Conservation (phyloP, 2,797 vertebrate genomes). For the Myotis vivesi region DNA sequence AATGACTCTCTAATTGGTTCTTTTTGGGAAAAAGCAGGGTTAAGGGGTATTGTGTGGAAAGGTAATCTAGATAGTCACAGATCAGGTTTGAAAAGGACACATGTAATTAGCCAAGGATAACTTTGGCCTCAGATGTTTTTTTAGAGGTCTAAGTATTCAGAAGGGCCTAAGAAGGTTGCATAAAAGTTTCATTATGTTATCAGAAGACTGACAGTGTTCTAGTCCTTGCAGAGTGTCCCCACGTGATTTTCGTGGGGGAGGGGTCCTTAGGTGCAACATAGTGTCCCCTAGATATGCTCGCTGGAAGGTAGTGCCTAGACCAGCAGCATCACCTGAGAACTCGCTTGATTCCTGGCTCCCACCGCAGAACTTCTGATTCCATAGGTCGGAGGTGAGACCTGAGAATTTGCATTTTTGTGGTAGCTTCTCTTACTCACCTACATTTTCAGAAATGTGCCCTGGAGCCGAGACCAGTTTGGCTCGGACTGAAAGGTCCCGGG, state of each 20-base stretch:
- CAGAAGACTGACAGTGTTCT: neutral
- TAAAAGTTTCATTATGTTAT: neutral
- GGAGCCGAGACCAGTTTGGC: too few relatives aligned
- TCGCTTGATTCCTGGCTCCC: neutral
- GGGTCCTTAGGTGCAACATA: neutral
- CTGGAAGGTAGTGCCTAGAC: neutral
- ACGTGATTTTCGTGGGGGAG: neutral
- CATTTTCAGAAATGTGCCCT: neutral
- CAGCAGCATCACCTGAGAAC: neutral
- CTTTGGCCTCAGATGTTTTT: neutral
- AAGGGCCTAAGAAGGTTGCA: neutral
- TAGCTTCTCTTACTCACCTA: neutral
- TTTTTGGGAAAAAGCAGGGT: neutral
- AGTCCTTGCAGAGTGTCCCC: neutral
- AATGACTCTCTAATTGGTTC: neutral
- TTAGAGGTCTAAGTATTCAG: neutral
- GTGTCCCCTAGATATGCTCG: neutral
- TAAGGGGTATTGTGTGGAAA: neutral
- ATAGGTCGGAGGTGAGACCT: neutral
- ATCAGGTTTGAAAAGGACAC: neutral
- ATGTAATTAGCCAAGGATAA: neutral
- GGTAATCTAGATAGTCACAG: neutral
- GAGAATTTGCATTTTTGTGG: neutral
- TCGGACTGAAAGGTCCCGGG: too few relatives aligned
- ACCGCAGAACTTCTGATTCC: neutral